Evolutionary conservation across 2,797 vertebrate genomes (phyloP).

Genomic region (Nannoperca australis): DNA sequence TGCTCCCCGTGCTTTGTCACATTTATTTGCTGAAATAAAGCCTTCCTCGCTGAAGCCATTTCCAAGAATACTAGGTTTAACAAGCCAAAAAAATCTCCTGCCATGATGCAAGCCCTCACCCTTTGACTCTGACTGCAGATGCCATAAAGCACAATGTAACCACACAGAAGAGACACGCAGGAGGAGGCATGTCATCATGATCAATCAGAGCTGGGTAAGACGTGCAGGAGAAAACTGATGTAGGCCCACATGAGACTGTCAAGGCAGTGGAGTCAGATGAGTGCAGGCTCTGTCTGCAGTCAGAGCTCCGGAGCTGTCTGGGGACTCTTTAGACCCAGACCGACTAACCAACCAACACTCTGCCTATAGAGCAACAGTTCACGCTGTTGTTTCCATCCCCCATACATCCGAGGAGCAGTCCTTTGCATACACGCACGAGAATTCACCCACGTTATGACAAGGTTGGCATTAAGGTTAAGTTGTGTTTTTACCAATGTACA

Average conservation of each 20-base stretch:
- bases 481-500: not conserved
- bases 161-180: constrained; percentile 44
- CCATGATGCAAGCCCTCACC: constrained; percentile 46
- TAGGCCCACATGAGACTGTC: constrained; percentile 49
- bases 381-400: constrained; percentile 16
- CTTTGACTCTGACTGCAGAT: constrained; percentile 63
- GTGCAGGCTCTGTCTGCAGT: constrained; percentile 48
- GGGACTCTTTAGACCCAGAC: constrained; percentile 33
- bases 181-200: constrained; percentile 63
- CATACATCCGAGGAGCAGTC: not conserved
- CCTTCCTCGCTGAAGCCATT: constrained; percentile 38
- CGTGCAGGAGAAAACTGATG: constrained; percentile 49
- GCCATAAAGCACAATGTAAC: constrained; percentile 65
- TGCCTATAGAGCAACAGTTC: constrained; percentile 24
- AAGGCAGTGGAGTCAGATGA: constrained; percentile 48
- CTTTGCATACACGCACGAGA: not conserved
- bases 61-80: constrained; percentile 60
- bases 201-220: constrained; percentile 62
- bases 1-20: constrained; percentile 49
- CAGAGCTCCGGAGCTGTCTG: constrained; percentile 47
- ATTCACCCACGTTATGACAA: constrained; percentile 16
- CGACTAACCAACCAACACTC: constrained; percentile 18
- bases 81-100: constrained; percentile 51
- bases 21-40: constrained; percentile 65
- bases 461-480: not conserved